Evolutionary conservation across 37 sponge, comb jelly and placozoan genomes (phyloP).

Genomic region (Axinella damicornis): DNA sequence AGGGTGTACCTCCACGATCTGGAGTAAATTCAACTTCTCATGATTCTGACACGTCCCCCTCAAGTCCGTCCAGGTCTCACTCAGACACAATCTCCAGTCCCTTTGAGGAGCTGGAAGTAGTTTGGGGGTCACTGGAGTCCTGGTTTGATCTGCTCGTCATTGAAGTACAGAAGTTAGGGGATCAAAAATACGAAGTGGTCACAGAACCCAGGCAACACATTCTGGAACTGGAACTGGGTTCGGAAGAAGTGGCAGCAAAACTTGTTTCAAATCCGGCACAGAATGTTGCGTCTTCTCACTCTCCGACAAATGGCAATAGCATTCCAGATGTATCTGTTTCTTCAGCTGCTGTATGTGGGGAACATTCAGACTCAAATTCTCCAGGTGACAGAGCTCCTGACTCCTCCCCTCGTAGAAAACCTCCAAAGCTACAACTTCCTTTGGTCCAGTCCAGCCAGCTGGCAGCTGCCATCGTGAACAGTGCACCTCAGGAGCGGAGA

Average conservation of each 20-base stretch:
- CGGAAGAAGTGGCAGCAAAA: no score
- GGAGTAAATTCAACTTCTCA: background rate
- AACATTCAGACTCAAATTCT: no score
- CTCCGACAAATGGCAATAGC: background rate
- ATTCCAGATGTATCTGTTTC: background rate
- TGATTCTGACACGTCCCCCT: background rate
- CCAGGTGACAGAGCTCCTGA: no score
- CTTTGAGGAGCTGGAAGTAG: slow-evolving; percentile 66
- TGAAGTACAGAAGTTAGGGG: slow-evolving; percentile 50
- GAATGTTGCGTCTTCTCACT: no score
- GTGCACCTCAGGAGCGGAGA: slow-evolving; percentile 63
- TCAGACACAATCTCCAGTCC: slow-evolving; percentile 22
- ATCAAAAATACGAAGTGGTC: background rate
- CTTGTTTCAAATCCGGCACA: no score
- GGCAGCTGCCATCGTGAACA: slow-evolving; percentile 81
- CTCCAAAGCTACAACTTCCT: background rate
- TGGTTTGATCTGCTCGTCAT: slow-evolving; percentile 86
- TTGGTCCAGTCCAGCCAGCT: slow-evolving; percentile 25
- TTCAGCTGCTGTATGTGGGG: no score
- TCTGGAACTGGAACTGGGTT: background rate
- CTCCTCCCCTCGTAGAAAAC: background rate
- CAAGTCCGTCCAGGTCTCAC: background rate
- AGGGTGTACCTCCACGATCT: background rate
- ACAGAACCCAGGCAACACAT: background rate
- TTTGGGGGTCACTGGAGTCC: slow-evolving; percentile 77